A percentile compares a stretch with the other conserved stretches of the same genome.
phyloP scores from a whole-genome alignment of 2,888 invertebrate genomes.

The Mamestra brassicae region DNA sequence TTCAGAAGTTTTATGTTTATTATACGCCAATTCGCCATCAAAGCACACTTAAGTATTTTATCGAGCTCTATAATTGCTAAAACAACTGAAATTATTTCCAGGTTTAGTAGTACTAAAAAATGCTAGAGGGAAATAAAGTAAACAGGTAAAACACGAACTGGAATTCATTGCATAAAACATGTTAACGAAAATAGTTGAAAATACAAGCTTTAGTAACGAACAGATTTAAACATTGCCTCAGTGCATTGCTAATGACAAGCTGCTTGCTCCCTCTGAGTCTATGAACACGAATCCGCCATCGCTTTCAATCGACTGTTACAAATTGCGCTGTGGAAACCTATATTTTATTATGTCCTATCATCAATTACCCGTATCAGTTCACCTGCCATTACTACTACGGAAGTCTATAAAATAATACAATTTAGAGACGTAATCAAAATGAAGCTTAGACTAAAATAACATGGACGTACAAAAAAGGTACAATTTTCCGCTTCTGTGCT shows the following conservation, averaged over 20 bases:
- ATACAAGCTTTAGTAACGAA: conserved; percentile 27
- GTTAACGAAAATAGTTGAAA: conserved; percentile 42
- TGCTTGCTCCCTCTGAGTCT: conserved; percentile 18
- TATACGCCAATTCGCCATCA: conserved; percentile 22
- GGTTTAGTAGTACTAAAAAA: conserved; percentile 13
- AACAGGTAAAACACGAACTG: conserved; percentile 24
- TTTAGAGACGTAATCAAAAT: conserved; percentile 52
- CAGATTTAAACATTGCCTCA: conserved; percentile 33
- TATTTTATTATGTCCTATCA: conserved; percentile 50
- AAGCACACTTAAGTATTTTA: conserved; percentile 15
- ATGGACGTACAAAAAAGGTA: conserved; percentile 63
- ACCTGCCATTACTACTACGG: conserved; percentile 42
- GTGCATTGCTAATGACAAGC: conserved; percentile 37
- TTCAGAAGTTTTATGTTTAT: conserved; percentile 47
- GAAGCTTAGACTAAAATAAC: conserved; percentile 58
- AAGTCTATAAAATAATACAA: conserved; percentile 58
- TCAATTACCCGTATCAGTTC: conserved; percentile 39
- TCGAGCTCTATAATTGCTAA: conserved; percentile 20
- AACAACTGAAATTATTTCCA: conserved; percentile 16
- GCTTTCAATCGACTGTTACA: conserved; percentile 41
- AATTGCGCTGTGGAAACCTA: conserved; percentile 44
- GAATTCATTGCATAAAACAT: conserved; percentile 47
- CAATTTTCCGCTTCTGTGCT: conserved; percentile 69
- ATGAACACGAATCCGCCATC: conserved; percentile 24
- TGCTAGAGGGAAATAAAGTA: conserved; percentile 30